Evolutionary conservation across 2,113 vertebrate species (phyloP).

Genomic region (Notechis scutatus): DNA sequence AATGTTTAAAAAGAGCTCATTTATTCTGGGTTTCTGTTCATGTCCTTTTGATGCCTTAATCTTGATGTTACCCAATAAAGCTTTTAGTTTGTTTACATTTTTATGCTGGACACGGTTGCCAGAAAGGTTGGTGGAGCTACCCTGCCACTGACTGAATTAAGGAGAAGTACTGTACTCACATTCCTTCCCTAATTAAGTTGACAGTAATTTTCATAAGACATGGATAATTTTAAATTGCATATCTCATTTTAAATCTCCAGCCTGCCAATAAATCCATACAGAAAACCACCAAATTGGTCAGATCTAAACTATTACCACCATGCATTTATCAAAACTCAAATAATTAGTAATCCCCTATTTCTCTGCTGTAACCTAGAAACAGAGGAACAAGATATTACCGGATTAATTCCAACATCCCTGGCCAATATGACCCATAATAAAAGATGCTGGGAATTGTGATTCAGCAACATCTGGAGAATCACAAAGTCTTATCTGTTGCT

Average conservation of each 20-base stretch:
- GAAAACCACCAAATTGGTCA: neutral
- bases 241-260: neutral
- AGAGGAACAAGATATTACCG: neutral
- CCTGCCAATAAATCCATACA: neutral
- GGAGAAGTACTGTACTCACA: neutral
- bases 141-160: neutral
- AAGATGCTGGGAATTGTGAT: neutral
- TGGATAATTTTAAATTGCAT: neutral
- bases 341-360: neutral
- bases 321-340: neutral
- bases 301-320: neutral
- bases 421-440: neutral
- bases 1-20: neutral
- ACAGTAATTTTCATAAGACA: neutral
- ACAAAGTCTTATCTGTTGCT: neutral
- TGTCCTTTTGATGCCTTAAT: neutral
- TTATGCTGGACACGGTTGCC: neutral
- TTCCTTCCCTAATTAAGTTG: neutral
- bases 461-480: neutral
- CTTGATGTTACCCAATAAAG: neutral
- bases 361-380: neutral
- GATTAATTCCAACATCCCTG: neutral
- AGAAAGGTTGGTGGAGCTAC: neutral
- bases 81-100: neutral
- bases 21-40: neutral